A percentile compares a stretch with the other conserved stretches of the same genome.
Evolutionary conservation across 2,113 vertebrate genomes (phyloP).

Genomic region (Nymphicus hollandicus): DNA sequence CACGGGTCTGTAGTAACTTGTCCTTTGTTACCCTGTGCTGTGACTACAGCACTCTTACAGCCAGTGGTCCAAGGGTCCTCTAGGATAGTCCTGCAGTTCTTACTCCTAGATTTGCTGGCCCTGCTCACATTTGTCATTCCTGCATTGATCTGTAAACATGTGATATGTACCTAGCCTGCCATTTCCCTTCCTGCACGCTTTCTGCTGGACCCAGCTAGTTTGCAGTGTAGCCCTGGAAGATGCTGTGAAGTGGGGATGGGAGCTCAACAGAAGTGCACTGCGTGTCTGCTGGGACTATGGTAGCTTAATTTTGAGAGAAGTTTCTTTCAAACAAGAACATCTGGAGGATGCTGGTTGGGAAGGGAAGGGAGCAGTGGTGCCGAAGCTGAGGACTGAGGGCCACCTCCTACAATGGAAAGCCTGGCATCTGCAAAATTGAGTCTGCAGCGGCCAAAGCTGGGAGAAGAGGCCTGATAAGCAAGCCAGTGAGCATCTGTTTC

Average conservation of each 20-base stretch:
- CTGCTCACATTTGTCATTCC: neutral
- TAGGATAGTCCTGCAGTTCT: neutral
- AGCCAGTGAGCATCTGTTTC: conserved; percentile 11
- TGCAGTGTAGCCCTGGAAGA: neutral
- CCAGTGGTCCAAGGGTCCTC: neutral
- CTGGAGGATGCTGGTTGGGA: neutral
- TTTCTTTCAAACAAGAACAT: neutral
- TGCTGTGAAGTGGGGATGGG: neutral
- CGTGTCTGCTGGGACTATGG: neutral
- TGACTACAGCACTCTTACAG: neutral
- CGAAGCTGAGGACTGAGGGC: neutral
- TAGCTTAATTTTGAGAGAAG: neutral
- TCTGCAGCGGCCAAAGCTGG: neutral
- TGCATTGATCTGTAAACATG: rapidly evolving
- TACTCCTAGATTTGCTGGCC: neutral
- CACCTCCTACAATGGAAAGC: neutral
- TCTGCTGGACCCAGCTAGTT: neutral
- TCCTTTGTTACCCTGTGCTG: neutral
- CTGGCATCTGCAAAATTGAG: neutral
- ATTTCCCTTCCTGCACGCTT: neutral
- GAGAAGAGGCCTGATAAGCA: neutral
- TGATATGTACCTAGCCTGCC: too few species aligned
- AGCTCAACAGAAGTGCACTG: neutral
- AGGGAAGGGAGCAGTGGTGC: neutral
- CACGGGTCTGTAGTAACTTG: neutral